These are phyloP conservation scores for Eilema depressum DNA, from an alignment of 2,888 invertebrate species.

Conservation along the genomic window DNA sequence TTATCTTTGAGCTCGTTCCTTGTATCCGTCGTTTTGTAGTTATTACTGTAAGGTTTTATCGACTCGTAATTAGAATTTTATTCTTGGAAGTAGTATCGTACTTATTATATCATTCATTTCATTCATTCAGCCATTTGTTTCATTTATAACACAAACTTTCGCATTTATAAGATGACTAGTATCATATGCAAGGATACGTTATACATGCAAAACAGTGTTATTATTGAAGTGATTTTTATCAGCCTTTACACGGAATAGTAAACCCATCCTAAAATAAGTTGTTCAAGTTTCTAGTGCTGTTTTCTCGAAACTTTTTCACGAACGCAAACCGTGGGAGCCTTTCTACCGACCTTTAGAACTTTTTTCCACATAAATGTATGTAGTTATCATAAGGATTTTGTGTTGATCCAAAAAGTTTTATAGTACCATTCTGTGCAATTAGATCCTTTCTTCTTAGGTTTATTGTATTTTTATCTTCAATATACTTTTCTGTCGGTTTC, in stretches of 20 bases:
- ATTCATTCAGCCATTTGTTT: too few relatives aligned
- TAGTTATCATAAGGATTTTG: constrained; percentile 50
- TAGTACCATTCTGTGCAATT: constrained; percentile 43
- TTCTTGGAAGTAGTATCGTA: not conserved
- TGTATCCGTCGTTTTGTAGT: constrained; percentile 34
- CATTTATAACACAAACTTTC: not conserved
- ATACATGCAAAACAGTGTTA: not conserved
- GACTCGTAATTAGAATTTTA: constrained; percentile 19
- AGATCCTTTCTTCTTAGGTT: constrained; percentile 22
- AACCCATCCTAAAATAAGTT: constrained; percentile 50
- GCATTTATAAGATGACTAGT: not conserved
- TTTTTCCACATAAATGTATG: constrained; percentile 49
- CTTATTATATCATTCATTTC: too few relatives aligned
- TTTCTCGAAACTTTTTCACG: constrained; percentile 49
- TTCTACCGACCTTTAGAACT: constrained; percentile 51
- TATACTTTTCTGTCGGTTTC: constrained; percentile 9
- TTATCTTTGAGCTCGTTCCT: constrained; percentile 51
- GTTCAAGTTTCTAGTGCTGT: constrained; percentile 48
- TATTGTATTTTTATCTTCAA: constrained; percentile 12
- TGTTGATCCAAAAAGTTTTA: constrained; percentile 56
- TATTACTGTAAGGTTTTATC: constrained; percentile 48
- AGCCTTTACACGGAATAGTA: not conserved
- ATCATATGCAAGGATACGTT: too few relatives aligned
- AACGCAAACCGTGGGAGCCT: constrained; percentile 49
- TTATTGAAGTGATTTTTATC: not conserved